Conservation (phyloP, 1,140 invertebrate species). For the Lamellibrachia luymesi region DNA sequence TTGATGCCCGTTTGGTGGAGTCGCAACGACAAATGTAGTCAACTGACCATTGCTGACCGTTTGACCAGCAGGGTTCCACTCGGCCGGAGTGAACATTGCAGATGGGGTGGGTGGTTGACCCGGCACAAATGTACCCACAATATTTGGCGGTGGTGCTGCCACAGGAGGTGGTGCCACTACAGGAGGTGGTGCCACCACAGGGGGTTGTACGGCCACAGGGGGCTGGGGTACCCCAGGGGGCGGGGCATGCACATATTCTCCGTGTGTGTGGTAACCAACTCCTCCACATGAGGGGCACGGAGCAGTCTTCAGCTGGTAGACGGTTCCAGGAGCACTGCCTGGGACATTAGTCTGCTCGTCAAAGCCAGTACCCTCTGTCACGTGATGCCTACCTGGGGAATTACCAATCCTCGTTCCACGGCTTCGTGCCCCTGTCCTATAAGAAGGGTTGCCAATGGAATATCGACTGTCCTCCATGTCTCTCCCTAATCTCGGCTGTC, state of each 20-base stretch:
- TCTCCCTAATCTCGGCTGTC: background rate
- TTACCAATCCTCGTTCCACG: background rate
- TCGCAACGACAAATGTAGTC: background rate
- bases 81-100: background rate
- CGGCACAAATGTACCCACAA: background rate
- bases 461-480: background rate
- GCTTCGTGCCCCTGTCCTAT: background rate
- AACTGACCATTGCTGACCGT: background rate
- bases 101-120: background rate
- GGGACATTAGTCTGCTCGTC: background rate
- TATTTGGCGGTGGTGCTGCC: background rate
- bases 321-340: background rate
- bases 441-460: background rate
- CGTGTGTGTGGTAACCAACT: constrained; percentile 11
- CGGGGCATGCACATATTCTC: background rate
- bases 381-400: background rate
- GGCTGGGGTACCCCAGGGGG: background rate
- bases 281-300: constrained; percentile 13
- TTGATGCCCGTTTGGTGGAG: background rate
- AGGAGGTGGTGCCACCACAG: background rate
- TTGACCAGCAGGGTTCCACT: background rate
- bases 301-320: background rate
- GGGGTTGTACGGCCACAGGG: background rate
- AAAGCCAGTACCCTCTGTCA: background rate
- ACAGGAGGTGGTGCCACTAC: background rate